These are phyloP conservation scores for Neuroscelio doddi DNA, from an alignment of 2,888 invertebrate genomes.

Conservation along the genomic window DNA sequence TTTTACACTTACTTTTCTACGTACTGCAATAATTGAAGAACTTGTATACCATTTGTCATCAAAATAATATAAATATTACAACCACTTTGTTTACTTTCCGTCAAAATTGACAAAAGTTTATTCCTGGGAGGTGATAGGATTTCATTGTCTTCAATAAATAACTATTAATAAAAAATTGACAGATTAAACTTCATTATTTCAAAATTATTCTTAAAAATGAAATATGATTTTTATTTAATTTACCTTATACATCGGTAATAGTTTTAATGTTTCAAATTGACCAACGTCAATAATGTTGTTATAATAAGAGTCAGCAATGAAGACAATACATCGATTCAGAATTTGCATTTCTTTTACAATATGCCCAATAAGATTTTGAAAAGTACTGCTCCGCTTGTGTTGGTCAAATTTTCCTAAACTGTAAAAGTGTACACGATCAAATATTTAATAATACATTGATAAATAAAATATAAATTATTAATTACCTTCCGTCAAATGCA, in stretches of 20 bases:
- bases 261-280: conserved; percentile 29
- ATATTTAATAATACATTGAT: conserved; percentile 8
- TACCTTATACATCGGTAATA: conserved; percentile 56
- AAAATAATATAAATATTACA: conserved; percentile 83
- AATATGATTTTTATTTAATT: no score
- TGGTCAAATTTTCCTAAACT: conserved; percentile 7
- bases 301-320: conserved; percentile 62
- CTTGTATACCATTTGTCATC: conserved; percentile 81
- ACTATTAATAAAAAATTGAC: conserved; percentile 43
- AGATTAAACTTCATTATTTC: background rate
- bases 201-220: no score
- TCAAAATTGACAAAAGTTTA: conserved; percentile 49
- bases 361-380: conserved; percentile 53
- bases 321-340: conserved; percentile 59
- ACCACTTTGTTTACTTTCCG: conserved; percentile 74
- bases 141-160: conserved; percentile 61
- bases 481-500: conserved; percentile 19
- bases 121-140: conserved; percentile 55
- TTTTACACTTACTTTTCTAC: conserved; percentile 76
- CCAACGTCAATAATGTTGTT: conserved; percentile 50
- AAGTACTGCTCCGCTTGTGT: conserved; percentile 10
- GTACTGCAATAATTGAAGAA: conserved; percentile 79
- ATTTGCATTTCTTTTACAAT: conserved; percentile 58
- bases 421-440: no score
- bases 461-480: background rate